phyloP scores from a whole-genome alignment of 2,888 invertebrate genomes.

The Lasioglossum malachurum region DNA sequence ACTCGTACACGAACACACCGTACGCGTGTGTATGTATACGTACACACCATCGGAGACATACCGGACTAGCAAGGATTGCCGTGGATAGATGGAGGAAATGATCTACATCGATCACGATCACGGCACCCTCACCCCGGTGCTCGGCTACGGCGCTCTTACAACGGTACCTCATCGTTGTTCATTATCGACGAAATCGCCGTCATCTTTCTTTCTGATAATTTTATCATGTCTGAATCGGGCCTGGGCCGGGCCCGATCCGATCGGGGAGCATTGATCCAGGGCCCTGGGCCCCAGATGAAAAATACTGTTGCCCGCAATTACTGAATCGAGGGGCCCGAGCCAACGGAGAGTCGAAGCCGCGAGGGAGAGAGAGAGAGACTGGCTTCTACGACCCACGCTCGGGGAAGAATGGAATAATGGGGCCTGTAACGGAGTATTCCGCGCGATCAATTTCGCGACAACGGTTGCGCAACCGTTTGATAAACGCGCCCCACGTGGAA shows the following conservation, averaged over 20 bases:
- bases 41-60: conserved; percentile 51
- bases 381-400: conserved; percentile 44
- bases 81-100: conserved; percentile 77
- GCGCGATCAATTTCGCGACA: conserved; percentile 64
- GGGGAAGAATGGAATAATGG: conserved; percentile 49
- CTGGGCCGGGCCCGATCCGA: conserved; percentile 34
- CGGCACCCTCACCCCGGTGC: conserved; percentile 73
- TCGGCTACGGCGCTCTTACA: conserved; percentile 65
- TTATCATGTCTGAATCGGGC: conserved; percentile 49
- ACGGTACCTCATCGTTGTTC: conserved; percentile 72
- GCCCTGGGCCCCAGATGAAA: conserved; percentile 23
- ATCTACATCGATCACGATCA: conserved; percentile 84
- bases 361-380: background rate
- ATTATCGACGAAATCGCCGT: conserved; percentile 54
- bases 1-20: conserved; percentile 5
- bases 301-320: conserved; percentile 46
- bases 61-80: conserved; percentile 68
- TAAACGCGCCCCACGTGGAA: conserved; percentile 61
- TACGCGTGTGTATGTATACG: conserved; percentile 28
- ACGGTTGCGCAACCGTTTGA: conserved; percentile 60
- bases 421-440: conserved; percentile 43
- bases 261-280: conserved; percentile 30
- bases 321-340: conserved; percentile 42
- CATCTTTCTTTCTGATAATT: conserved; percentile 58
- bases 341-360: background rate